phyloP scores from a whole-genome alignment of 2,888 invertebrate genomes.

The Cerastis leucographa region DNA sequence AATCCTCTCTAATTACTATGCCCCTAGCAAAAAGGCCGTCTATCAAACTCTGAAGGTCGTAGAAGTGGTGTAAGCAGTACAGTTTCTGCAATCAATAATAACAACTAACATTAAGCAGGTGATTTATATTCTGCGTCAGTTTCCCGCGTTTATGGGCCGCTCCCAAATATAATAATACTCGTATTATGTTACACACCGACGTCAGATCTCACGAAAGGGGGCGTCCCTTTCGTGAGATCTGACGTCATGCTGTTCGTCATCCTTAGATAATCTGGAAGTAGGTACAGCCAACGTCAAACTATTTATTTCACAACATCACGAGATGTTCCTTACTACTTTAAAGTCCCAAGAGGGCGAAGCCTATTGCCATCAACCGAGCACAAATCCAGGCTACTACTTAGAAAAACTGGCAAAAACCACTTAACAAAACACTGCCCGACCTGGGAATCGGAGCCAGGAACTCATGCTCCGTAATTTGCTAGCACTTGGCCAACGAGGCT shows the following conservation, averaged over 20 bases:
- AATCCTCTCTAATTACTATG: background rate
- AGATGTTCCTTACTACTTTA: no score
- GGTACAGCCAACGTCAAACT: background rate
- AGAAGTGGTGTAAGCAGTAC: conserved; percentile 6
- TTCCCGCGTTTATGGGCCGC: conserved; percentile 16
- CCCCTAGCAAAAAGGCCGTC: background rate
- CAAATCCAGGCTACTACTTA: no score
- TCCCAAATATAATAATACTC: conserved; percentile 45
- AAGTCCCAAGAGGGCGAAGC: no score
- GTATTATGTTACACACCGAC: no score
- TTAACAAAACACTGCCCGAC: no score
- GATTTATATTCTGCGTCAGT: conserved; percentile 56
- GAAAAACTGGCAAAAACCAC: no score
- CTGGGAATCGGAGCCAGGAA: no score
- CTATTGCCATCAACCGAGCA: no score
- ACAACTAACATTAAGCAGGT: conserved; percentile 28
- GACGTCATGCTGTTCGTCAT: conserved; percentile 36
- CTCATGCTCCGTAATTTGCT: no score
- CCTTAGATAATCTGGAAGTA: background rate
- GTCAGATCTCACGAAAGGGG: no score
- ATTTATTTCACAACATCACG: no score
- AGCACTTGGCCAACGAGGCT: no score
- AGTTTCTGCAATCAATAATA: conserved; percentile 14
- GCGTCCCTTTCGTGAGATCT: conserved; percentile 7
- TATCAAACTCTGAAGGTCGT: conserved; percentile 20